Percentiles rank a stretch among this genome's conserved stretches.
Evolutionary conservation across 23 tunicate species (phyloP).

Genomic region (Halocynthia aurantium): DNA sequence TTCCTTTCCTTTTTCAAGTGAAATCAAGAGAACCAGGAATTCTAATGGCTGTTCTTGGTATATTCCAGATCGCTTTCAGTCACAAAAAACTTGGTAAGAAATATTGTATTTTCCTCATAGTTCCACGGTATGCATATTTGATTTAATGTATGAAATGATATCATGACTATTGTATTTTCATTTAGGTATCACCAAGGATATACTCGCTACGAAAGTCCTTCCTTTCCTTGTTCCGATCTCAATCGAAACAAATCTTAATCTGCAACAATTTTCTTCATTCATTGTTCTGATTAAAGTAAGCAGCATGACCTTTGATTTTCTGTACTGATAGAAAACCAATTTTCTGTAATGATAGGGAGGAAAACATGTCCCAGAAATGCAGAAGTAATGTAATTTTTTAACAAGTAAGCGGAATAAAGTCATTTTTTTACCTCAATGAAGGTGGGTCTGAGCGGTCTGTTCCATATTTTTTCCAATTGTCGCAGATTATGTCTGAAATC

Average conservation of each 20-base stretch:
- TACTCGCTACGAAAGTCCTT: slow-evolving; percentile 48
- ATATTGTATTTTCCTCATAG: background rate
- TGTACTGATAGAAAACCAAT: no score
- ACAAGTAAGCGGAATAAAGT: no score
- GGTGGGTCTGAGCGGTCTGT: no score
- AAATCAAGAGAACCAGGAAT: slow-evolving; percentile 82
- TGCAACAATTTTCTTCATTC: slow-evolving; percentile 65
- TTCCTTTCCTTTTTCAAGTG: slow-evolving; percentile 53
- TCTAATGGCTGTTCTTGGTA: slow-evolving; percentile 82
- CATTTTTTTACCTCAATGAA: no score
- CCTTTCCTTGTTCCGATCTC: slow-evolving; percentile 84
- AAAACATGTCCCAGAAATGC: no score
- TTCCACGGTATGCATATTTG: background rate
- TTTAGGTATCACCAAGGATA: slow-evolving; percentile 73
- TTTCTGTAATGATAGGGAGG: no score
- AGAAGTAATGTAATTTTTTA: no score
- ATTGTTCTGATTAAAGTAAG: slow-evolving; percentile 80
- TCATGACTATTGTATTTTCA: background rate
- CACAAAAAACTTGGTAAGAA: slow-evolving; percentile 80
- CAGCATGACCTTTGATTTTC: no score
- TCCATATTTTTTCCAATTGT: no score
- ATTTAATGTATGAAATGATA: background rate
- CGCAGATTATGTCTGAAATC: no score
- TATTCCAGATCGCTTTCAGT: slow-evolving; percentile 57
- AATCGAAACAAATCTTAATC: slow-evolving; percentile 55